phyloP scores from a whole-genome alignment of 1,140 invertebrate genomes.

The Pectinophora gossypiella region DNA sequence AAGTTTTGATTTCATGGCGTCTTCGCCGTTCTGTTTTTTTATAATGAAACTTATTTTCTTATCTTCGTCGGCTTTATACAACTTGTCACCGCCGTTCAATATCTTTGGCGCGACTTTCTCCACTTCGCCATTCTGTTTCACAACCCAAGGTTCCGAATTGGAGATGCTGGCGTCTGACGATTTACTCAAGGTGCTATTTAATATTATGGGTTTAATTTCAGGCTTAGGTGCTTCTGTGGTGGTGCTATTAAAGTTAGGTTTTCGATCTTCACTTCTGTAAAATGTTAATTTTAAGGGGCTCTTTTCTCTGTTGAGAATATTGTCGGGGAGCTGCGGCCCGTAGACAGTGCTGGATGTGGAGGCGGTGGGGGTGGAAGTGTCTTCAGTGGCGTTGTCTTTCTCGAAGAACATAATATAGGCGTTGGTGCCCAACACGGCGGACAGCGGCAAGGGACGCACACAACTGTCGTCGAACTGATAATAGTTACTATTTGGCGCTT shows the following conservation, averaged over 20 bases:
- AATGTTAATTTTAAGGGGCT: conserved; percentile 59
- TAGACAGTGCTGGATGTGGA: conserved; percentile 55
- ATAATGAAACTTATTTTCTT: conserved; percentile 54
- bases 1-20: conserved; percentile 38
- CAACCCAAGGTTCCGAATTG: conserved; percentile 61
- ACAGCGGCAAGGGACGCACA: conserved; percentile 84
- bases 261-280: conserved; percentile 57
- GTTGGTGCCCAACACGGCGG: conserved; percentile 86
- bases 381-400: conserved; percentile 75
- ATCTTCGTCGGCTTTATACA: conserved; percentile 43
- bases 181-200: conserved; percentile 61
- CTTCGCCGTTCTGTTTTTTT: conserved; percentile 42
- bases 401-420: conserved; percentile 95
- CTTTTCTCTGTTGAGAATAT: conserved; percentile 57
- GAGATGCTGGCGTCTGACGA: conserved; percentile 38
- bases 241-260: conserved; percentile 42
- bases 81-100: conserved; percentile 49
- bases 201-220: conserved; percentile 58
- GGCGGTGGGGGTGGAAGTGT: conserved; percentile 38
- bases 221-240: conserved; percentile 38
- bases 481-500: conserved; percentile 87
- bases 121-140: conserved; percentile 66
- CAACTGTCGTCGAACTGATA: conserved; percentile 88
- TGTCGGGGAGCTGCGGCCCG: conserved; percentile 57
- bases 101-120: conserved; percentile 58